phyloP scores from a whole-genome alignment of 2,888 invertebrate species.

The Alcis repandata region DNA sequence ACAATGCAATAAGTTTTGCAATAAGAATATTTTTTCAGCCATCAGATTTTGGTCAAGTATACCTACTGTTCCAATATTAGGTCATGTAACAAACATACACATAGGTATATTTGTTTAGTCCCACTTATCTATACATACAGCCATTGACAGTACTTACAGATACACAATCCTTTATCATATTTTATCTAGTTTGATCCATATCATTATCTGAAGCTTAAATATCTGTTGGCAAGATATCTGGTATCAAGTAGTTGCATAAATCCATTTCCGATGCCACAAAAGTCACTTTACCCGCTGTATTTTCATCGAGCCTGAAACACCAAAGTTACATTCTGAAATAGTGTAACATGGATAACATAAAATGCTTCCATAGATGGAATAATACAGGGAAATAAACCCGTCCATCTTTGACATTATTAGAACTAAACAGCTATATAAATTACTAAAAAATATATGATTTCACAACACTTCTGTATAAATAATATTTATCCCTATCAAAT shows the following conservation, averaged over 20 bases:
- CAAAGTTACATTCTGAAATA: background rate
- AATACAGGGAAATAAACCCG: too few species aligned
- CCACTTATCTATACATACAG: conserved; percentile 21
- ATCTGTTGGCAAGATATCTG: conserved; percentile 91
- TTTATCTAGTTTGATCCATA: conserved; percentile 44
- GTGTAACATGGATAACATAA: too few species aligned
- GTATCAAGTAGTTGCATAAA: conserved; percentile 91
- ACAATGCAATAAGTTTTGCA: too few species aligned
- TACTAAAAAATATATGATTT: too few species aligned
- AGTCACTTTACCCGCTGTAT: conserved; percentile 91
- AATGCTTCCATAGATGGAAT: too few species aligned
- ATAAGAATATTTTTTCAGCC: too few species aligned
- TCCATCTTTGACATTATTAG: too few species aligned
- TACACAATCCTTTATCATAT: conserved; percentile 30
- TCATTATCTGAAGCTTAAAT: conserved; percentile 74
- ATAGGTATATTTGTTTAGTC: conserved; percentile 7
- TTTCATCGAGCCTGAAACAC: conserved; percentile 89
- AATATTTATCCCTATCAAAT: too few species aligned
- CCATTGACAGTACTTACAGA: conserved; percentile 29
- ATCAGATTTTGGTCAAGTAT: too few species aligned
- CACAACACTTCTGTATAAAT: too few species aligned
- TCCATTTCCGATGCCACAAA: conserved; percentile 90
- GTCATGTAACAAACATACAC: background rate
- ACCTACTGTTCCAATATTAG: background rate
- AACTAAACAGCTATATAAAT: too few species aligned